phyloP scores from a whole-genome alignment of 2,888 invertebrate genomes.

The Linnaemya vulpina region DNA sequence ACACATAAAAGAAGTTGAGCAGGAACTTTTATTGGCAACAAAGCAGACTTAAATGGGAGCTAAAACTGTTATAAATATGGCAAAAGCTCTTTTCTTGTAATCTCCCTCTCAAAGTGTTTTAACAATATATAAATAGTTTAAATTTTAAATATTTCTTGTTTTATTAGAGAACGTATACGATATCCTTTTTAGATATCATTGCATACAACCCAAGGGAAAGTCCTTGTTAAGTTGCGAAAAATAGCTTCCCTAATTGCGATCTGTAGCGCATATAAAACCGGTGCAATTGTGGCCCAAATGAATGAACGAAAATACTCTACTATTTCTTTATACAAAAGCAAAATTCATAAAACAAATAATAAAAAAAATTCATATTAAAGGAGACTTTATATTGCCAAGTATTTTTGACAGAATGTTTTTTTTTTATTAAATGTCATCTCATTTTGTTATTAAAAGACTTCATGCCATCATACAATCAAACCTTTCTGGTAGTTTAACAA shows the following conservation, averaged over 20 bases:
- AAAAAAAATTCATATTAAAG: neutral
- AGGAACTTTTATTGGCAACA: neutral
- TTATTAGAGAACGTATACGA: too few relatives aligned
- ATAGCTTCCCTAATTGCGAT: neutral
- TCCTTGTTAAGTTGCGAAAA: too few relatives aligned
- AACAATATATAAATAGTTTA: too few relatives aligned
- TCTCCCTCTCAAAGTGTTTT: too few relatives aligned
- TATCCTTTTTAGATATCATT: too few relatives aligned
- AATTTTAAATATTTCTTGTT: too few relatives aligned
- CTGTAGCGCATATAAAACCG: neutral
- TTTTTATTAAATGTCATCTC: conserved; percentile 66
- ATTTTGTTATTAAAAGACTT: conserved; percentile 70
- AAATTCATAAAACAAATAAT: conserved; percentile 28
- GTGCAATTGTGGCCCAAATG: conserved; percentile 4
- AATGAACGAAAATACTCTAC: neutral
- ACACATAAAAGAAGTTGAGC: neutral
- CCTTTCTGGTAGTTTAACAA: conserved; percentile 21
- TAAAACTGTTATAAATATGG: neutral
- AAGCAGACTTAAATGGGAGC: conserved; percentile 8
- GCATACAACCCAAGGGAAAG: too few relatives aligned
- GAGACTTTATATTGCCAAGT: conserved; percentile 62
- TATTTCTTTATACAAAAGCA: conserved; percentile 6
- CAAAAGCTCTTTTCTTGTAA: too few relatives aligned
- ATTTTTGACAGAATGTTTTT: conserved; percentile 53
- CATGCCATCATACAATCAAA: conserved; percentile 25